Evolutionary conservation across 2,113 vertebrate genomes (phyloP), one percentile per base, ranked within the genome.

Genomic region (Antigone vipio): DNA sequence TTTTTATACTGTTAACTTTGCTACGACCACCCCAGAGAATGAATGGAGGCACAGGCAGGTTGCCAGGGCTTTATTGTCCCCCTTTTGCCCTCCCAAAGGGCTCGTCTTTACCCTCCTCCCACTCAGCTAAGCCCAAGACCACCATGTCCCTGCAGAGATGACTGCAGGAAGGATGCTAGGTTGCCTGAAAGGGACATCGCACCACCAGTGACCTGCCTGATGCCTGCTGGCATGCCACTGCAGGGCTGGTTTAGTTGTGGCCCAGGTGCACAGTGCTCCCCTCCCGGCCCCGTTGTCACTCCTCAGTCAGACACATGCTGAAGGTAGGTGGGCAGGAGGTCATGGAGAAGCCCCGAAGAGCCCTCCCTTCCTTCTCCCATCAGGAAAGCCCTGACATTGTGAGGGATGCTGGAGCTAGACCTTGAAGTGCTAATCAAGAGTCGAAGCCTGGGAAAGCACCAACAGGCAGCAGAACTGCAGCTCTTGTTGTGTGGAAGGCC

Each of bases 1-100:
- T 91, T 93, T 81, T 84, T 75, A 87, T 21, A 56, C 80, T 16
- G 9, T 67, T 96, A 91, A 91, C 77, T 84, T 81, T 53, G 83
- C 73, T 91, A 1, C 44, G 26, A 20, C 73, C 24, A 63, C 77
- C 55, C 91, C 47, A 53, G 73, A 58, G 93, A 53, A 74, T 69
- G 55, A 20, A 68, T n/a, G 55, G 67, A 79, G 56, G 67, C 2
- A 9, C 38, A 50, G 67, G 75, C 85, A 69, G 19, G 10, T 69
- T 88, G 78, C 59, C 82, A 94, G 45, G 2, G n/a, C 14, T 92
- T 80, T 53, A 62, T 4, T 88, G 32, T 49, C 24, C 18, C 16
- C 7, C 13, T 6, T 14, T 23, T 71, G 15, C 66, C 67, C 55
- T 64, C 45, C 58, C 30, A 53, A 60, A 62, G 74, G 71, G 24